These are phyloP conservation scores for Zele albiditarsus DNA, from an alignment of 2,888 invertebrate species.

Conservation along the genomic window DNA sequence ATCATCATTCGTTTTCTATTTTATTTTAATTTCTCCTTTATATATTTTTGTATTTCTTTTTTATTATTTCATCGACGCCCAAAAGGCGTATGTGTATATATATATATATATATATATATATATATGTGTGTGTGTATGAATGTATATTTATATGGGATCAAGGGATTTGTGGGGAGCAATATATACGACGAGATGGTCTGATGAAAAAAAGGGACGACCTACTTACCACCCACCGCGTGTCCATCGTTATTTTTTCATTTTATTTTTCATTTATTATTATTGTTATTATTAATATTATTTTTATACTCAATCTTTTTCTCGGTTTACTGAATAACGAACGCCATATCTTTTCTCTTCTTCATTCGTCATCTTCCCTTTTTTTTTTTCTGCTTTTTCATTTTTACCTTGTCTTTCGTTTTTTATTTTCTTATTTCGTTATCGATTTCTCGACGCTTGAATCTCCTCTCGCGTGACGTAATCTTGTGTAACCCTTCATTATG, in stretches of 20 bases:
- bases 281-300: background rate
- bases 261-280: background rate
- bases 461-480: constrained; percentile 35
- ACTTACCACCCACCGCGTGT: constrained; percentile 36
- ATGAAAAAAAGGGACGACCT: constrained; percentile 53
- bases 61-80: background rate
- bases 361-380: background rate
- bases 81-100: background rate
- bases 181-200: constrained; percentile 33
- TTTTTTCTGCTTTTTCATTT: background rate
- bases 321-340: background rate
- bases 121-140: no score
- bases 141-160: constrained; percentile 23
- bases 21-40: constrained; percentile 15
- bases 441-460: constrained; percentile 32
- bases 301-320: background rate
- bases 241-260: constrained; percentile 10
- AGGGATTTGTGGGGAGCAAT: constrained; percentile 28
- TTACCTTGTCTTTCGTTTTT: background rate
- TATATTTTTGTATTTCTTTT: background rate
- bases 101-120: no score
- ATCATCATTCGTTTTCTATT: constrained; percentile 4
- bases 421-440: constrained; percentile 16
- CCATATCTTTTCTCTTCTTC: background rate
- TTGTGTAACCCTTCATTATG: constrained; percentile 42